These are phyloP conservation scores for Tachysurus fulvidraco DNA, from an alignment of 2,113 vertebrate genomes.

Conservation along the genomic window DNA sequence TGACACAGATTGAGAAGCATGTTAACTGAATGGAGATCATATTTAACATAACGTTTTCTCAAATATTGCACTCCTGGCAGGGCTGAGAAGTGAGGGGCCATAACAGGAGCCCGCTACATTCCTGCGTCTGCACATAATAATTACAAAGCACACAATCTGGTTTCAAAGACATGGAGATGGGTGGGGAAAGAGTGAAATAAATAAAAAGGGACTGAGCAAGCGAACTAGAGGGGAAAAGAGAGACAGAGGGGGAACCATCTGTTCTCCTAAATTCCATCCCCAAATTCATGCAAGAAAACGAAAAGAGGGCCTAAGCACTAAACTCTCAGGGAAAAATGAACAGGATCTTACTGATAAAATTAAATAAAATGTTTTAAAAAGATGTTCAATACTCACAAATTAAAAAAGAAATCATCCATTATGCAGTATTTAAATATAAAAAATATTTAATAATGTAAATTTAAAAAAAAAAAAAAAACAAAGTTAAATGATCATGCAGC, in stretches of 20 bases:
- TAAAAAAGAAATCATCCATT: too few relatives aligned
- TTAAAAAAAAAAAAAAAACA: background rate
- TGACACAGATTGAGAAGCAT: background rate
- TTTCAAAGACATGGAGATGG: constrained; percentile 32
- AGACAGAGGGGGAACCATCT: constrained; percentile 7
- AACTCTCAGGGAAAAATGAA: background rate
- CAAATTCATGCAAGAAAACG: background rate
- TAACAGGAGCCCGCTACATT: constrained; percentile 13
- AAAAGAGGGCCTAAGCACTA: background rate
- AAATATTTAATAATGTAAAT: background rate
- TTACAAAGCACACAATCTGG: constrained; percentile 38
- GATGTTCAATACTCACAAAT: background rate
- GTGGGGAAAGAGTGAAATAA: constrained; percentile 7
- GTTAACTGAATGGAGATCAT: background rate
- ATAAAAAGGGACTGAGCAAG: constrained; percentile 18
- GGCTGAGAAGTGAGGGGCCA: constrained; percentile 7
- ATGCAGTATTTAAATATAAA: too few relatives aligned
- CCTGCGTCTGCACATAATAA: constrained; percentile 38
- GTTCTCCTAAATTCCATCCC: background rate
- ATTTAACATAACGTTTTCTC: background rate
- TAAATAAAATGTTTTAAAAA: background rate
- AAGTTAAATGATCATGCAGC: background rate
- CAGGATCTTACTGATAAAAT: background rate
- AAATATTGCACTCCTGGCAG: background rate
- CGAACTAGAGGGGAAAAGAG: background rate